Base-by-base conservation (phyloP, 2,113 vertebrate genomes). In the Oceanites oceanicus region DNA sequence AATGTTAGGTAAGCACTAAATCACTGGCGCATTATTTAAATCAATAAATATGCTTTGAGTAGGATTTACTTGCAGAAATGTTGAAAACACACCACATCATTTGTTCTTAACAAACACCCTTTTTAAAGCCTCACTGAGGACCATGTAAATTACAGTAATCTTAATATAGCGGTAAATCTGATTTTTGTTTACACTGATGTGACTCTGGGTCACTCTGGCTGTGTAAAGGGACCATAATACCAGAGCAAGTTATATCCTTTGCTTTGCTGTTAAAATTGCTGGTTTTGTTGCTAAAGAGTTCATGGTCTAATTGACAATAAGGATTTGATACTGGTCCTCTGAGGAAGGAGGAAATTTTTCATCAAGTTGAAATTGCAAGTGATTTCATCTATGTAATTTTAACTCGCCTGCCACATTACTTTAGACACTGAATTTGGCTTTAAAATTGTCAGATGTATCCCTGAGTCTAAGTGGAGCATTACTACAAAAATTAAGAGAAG, bases 1-100 rank as follows among this genome's bases (percentile, higher is more conserved):
- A 58, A 36, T 85, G 96, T 92, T 66, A 87, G 84, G 77, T 75
- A 82, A 79, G 77, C 77, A 36, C n/a, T 95, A 76, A 77, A 86
- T 96, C 94, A 92, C 77, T 7, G 10, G 70, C 4, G 9, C 74
- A 44, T 94, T 88, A 61, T 94, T 92, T 55, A 83, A 91, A 95
- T 96, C 84, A 63, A 94, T 96, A 90, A 91, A 74, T 61, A 25
- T 6, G 7, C 58, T 79, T 55, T 30, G 58, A 85, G 81, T 5
- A 62, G 53, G 56, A 67, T 78, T 96, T 85, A 40, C 58, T 53
- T 89, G 62, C 70, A 91, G 76, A 78, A 84, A 86, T 38, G 40
- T 29, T 92, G 79, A 56, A 80, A 92, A 73, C 16, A 2, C 23
- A n/a, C 38, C 67, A 21, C 86, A 42, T 72, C 4, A 6, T 80